Evolutionary conservation across 2,888 invertebrate species (phyloP), one percentile per base, ranked within the genome.

Genomic region (Rhagium mordax): DNA sequence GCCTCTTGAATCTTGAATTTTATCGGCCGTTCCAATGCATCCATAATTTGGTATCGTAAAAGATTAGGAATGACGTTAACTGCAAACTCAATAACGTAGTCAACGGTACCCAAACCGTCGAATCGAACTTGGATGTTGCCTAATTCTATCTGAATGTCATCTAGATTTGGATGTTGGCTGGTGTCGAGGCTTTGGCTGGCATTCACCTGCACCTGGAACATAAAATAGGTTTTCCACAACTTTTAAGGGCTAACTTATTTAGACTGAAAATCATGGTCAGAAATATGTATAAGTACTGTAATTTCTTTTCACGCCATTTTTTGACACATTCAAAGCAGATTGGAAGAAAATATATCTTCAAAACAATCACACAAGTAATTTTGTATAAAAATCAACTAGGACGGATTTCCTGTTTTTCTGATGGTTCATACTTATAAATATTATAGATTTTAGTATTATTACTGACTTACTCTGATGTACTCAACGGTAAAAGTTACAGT

Each of bases 61-160:
- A 96, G 88, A 89, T 97, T 97, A 0, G 96, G 96, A 64, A 96
- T 83, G 59, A 96, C 89, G 85, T 97, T 97, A 0, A 96, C 91
- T 3, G 90, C 90, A 71, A 95, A 93, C 87, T 97, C 97, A 74
- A 96, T 89, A 0, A 94, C 84, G 83, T 96, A 96, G 87, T 97
- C 97, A 15, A 95, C 77, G 0, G 95, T 95, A n/a, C 97, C 96
- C 0, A 96, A 94, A 0, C 97, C 97, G 80, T 95, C 92, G 81
- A 94, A 94, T 20, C 95, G 90, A 4, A 95, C 91, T 87, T 96
- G 95, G 79, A 96, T 95, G 84, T 96, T 96, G 1, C 83, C 83
- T 16, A 83, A 60, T 85, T 95, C 95, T 65, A 96, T 88, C 84
- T 96, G 93, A 41, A 96, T 88, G 78, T 93, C 92, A 80, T 93